Base-by-base conservation (phyloP, 2,888 invertebrate genomes). In the Ectemnius continuus region DNA sequence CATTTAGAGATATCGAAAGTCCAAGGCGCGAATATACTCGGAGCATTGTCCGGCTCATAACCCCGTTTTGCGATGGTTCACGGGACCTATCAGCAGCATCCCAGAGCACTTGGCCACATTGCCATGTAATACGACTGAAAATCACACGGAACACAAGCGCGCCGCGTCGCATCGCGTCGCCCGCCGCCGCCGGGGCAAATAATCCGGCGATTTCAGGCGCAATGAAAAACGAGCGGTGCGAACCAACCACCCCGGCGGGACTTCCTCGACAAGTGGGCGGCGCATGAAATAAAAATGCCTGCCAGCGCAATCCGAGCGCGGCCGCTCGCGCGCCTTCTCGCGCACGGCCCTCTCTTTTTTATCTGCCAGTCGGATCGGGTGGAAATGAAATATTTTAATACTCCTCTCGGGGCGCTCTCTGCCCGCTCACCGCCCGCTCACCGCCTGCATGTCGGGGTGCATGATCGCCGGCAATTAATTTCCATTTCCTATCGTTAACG, bases 401-500 rank as follows among this genome's bases (percentile, higher is more conserved):
- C 68, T 68, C 61, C 62, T 68, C 62, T 36, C 36, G 8, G 36
- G 36, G 36, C 36, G 68, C 52, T 52, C 52, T 52, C 1, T 52
- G 52, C 16, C 16, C 16, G 5, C 8, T 11, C 8, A 14, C 52
- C 52, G 52, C 16, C 16, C 16, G 5, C 8, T 11, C 8, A 14
- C 52, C 52, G 52, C 52, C 5, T 52, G 5, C 52, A 16, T 5
- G 52, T 52, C 52, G 36, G 36, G 36, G 36, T 36, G 36, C 36
- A 36, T 36, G 36, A 11, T 56, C 56, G 23, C 60, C 61, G 69
- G 74, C 48, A 69, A 75, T 75, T 70, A 62, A 75, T 68, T 75
- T 68, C 72, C 65, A 72, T 68, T 72, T 63, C 8, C 68, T 61
- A 62, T 70, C 68, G 48, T 45, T 18, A n/a, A 18, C 18, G 61